These are phyloP conservation scores for Heteromurus nitidus DNA, from an alignment of 2,888 invertebrate genomes.

Conservation along the genomic window DNA sequence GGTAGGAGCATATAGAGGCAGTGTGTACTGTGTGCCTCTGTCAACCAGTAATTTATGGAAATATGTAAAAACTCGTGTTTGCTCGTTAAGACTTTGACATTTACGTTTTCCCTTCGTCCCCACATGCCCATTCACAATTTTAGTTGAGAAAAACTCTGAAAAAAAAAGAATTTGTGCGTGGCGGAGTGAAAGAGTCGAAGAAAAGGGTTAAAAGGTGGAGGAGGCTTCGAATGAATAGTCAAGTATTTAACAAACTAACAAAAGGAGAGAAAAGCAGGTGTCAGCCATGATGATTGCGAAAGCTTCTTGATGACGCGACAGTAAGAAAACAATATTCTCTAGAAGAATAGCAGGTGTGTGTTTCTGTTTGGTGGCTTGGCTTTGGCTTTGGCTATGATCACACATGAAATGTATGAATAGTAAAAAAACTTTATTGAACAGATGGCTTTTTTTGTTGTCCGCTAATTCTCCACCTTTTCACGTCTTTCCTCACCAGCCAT, in stretches of 20 bases:
- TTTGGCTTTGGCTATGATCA: too few relatives aligned
- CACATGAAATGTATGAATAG: background rate
- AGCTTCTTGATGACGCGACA: background rate
- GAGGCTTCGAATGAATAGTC: background rate
- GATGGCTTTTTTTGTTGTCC: slow-evolving; percentile 14
- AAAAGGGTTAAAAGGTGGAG: background rate
- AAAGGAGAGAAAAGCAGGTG: slow-evolving; percentile 6
- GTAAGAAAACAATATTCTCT: background rate
- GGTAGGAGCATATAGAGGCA: background rate
- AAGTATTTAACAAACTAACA: background rate
- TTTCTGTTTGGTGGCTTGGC: background rate
- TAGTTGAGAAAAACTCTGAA: too few relatives aligned
- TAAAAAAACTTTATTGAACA: slow-evolving; percentile 11
- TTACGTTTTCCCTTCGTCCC: slow-evolving; percentile 1
- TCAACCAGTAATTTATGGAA: slow-evolving; percentile 54
- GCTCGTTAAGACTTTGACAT: slow-evolving; percentile 58
- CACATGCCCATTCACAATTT: background rate
- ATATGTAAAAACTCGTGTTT: slow-evolving; percentile 47
- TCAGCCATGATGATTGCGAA: background rate
- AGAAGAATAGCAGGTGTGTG: background rate
- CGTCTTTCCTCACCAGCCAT: background rate
- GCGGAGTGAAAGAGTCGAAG: background rate
- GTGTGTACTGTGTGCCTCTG: slow-evolving; percentile 13
- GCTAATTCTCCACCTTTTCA: slow-evolving; percentile 10
- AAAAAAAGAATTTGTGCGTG: too few relatives aligned